Percentiles rank a stretch among this genome's conserved stretches.
Evolutionary conservation across 2,888 invertebrate genomes (phyloP).

Genomic region (Tetragonisca angustula): DNA sequence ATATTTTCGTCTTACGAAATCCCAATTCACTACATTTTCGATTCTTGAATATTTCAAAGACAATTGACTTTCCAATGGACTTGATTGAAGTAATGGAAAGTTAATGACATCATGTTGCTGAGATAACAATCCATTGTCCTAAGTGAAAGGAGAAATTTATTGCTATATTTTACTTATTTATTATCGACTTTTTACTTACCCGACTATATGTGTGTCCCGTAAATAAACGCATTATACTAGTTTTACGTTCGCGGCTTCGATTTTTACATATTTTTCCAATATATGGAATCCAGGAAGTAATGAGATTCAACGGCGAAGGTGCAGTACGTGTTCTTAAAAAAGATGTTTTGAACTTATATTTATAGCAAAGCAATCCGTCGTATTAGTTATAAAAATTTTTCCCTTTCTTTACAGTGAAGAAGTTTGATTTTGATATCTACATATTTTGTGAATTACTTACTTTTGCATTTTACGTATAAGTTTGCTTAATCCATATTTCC

Average conservation of each 20-base stretch:
- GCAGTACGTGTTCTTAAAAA: conserved; percentile 86
- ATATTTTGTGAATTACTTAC: conserved; percentile 67
- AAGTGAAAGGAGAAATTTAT: conserved; percentile 32
- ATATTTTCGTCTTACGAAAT: conserved; percentile 84
- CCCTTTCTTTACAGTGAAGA: not conserved
- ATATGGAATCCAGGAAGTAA: conserved; percentile 86
- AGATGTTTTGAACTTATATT: conserved; percentile 9
- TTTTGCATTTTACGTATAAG: conserved; percentile 91
- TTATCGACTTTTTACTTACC: conserved; percentile 22
- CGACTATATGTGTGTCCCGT: conserved; percentile 38
- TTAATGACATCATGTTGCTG: conserved; percentile 70
- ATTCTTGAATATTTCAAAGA: conserved; percentile 79
- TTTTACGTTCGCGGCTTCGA: conserved; percentile 78
- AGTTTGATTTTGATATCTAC: not conserved
- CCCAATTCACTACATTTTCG: conserved; percentile 85
- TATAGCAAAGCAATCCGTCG: not conserved
- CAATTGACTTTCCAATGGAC: conserved; percentile 80
- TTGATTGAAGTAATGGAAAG: conserved; percentile 76
- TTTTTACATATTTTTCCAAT: conserved; percentile 83
- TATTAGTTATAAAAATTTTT: not conserved
- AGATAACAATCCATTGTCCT: conserved; percentile 81
- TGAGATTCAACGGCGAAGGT: conserved; percentile 89
- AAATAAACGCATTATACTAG: conserved; percentile 72
- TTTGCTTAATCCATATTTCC: conserved; percentile 92
- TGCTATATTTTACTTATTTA: not conserved